phyloP scores from a whole-genome alignment of 92 coral and sea anemone genomes.

The Desmophyllum pertusum region DNA sequence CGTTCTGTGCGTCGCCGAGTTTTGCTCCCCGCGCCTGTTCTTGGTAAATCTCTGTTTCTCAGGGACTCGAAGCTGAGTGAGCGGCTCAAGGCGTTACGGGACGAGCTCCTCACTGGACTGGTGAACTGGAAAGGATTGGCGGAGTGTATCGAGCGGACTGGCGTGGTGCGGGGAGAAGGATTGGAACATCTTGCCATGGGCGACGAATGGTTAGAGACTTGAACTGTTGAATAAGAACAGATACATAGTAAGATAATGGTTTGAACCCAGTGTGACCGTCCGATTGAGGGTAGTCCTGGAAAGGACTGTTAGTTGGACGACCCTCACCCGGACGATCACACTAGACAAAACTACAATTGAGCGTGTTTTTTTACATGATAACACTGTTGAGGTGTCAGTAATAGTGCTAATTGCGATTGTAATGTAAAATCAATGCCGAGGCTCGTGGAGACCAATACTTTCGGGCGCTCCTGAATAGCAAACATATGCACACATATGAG shows the following conservation, averaged over 20 bases:
- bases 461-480: not conserved
- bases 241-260: too few relatives aligned
- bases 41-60: not conserved
- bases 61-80: constrained; percentile 40
- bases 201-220: constrained; percentile 16
- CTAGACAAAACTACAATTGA: not conserved
- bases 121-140: constrained; percentile 31
- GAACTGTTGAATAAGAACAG: constrained; percentile 32
- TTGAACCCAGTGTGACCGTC: not conserved
- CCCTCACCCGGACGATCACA: too few relatives aligned
- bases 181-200: constrained; percentile 32
- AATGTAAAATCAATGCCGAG: not conserved
- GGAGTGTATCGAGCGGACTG: constrained; percentile 38
- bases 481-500: not conserved
- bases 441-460: not conserved
- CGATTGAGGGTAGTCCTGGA: too few relatives aligned
- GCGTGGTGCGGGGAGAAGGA: constrained; percentile 38
- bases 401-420: not conserved
- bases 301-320: too few relatives aligned
- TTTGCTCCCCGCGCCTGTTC: not conserved
- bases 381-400: too few relatives aligned
- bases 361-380: not conserved
- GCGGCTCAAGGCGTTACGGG: constrained; percentile 10
- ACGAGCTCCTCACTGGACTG: constrained; percentile 1
- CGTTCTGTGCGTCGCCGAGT: not conserved